Conservation (phyloP, 2,113 vertebrate species). For the Pteruthius melanotis region DNA sequence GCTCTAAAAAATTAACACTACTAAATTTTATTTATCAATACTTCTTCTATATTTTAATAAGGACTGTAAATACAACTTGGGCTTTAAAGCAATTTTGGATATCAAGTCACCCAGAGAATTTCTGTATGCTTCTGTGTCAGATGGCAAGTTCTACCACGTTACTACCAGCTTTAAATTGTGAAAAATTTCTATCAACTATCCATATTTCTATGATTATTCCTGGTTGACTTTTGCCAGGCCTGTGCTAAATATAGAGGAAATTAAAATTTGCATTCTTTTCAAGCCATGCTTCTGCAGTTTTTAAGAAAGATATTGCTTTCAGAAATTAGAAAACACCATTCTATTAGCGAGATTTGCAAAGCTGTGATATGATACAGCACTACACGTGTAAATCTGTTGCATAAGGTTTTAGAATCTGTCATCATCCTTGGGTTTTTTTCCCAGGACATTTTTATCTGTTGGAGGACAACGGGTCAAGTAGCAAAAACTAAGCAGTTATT, state of each 20-base stretch:
- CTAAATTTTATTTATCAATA: not conserved
- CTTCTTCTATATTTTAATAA: not conserved
- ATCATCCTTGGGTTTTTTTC: not conserved
- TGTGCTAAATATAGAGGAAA: not conserved
- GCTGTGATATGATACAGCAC: not conserved
- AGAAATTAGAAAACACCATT: not conserved
- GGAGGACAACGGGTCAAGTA: conserved; percentile 47
- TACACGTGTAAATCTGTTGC: not conserved
- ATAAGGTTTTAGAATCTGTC: not conserved
- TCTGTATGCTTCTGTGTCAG: not conserved
- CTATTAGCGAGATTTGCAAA: not conserved
- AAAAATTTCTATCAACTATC: not conserved
- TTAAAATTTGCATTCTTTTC: not conserved
- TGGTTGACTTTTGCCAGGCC: not conserved
- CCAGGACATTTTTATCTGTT: conserved; percentile 42
- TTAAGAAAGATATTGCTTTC: not conserved
- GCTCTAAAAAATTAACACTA: not conserved
- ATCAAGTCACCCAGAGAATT: not conserved
- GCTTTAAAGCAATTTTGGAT: not conserved
- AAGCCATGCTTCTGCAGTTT: not conserved
- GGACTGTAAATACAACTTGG: not conserved
- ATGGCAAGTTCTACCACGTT: not conserved
- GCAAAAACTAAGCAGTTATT: conserved; percentile 44
- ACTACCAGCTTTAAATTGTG: not conserved
- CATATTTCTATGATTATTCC: not conserved